A percentile compares a stretch with the other conserved stretches of the same genome.
phyloP scores from a whole-genome alignment of 2,888 invertebrate genomes.

The Selenia dentaria region DNA sequence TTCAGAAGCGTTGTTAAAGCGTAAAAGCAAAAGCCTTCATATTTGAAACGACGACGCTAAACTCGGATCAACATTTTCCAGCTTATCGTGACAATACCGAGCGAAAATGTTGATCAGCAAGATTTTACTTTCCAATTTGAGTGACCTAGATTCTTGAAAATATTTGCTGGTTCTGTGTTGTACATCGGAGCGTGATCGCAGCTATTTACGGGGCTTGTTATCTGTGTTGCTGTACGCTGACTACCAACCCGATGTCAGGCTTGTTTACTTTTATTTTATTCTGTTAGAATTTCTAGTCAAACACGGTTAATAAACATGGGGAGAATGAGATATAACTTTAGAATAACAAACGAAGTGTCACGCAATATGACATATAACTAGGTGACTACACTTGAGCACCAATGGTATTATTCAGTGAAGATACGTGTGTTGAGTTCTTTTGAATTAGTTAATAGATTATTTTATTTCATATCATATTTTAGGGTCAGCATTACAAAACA shows the following conservation, averaged over 20 bases:
- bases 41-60: background rate
- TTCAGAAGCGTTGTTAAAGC: no score
- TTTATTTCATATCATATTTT: no score
- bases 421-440: no score
- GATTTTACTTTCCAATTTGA: conserved; percentile 21
- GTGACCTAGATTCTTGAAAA: conserved; percentile 37
- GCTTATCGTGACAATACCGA: background rate
- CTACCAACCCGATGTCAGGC: conserved; percentile 38
- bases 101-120: conserved; percentile 5
- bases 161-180: conserved; percentile 33
- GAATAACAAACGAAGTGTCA: background rate
- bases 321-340: background rate
- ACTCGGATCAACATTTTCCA: background rate
- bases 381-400: no score
- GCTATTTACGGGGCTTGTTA: conserved; percentile 46
- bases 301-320: conserved; percentile 13
- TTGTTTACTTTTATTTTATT: conserved; percentile 47
- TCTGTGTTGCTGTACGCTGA: conserved; percentile 44
- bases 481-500: no score
- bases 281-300: conserved; percentile 11
- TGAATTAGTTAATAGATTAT: no score
- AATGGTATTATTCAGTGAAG: no score
- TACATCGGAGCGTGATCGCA: conserved; percentile 33
- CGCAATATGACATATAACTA: conserved; percentile 2
- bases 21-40: no score